These are phyloP conservation scores for Drosophila sp. DNA, from an alignment of 1,140 invertebrate genomes.

Conservation along the genomic window DNA sequence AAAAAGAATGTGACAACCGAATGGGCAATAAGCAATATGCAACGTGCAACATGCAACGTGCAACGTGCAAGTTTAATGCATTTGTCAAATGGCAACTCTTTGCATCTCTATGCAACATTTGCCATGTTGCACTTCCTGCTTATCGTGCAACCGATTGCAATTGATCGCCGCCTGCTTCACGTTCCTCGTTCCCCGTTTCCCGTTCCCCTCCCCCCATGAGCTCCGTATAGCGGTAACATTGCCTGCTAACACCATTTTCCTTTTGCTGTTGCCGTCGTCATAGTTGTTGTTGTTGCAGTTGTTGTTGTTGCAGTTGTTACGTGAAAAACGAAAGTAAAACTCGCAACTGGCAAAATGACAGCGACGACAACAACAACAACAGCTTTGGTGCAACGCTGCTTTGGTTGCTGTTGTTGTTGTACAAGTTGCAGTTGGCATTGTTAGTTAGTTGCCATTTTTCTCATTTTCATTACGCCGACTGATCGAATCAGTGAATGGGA, in stretches of 20 bases:
- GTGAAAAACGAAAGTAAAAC: slow-evolving; percentile 82
- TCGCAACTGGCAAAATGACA: slow-evolving; percentile 52
- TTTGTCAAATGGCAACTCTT: slow-evolving; percentile 39
- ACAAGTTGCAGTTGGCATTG: slow-evolving; percentile 74
- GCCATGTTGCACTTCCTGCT: slow-evolving; percentile 69
- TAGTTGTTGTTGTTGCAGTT: slow-evolving; percentile 3
- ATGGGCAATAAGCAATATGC: slow-evolving; percentile 25
- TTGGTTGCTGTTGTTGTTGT: slow-evolving; percentile 27
- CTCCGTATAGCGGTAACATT: slow-evolving; percentile 66
- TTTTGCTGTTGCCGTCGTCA: slow-evolving; percentile 53
- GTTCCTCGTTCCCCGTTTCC: no score
- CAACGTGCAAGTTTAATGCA: slow-evolving; percentile 57
- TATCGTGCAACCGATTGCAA: slow-evolving; percentile 55
- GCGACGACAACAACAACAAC: slow-evolving; percentile 37
- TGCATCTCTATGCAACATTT: slow-evolving; percentile 35
- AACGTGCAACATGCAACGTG: slow-evolving; percentile 48
- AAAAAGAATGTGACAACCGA: background rate
- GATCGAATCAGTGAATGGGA: slow-evolving; percentile 81
- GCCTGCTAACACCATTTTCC: slow-evolving; percentile 82
- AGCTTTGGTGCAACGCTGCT: slow-evolving; percentile 68
- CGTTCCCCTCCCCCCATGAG: background rate
- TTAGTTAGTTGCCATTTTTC: slow-evolving; percentile 69
- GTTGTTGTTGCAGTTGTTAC: slow-evolving; percentile 53
- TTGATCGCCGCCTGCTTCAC: slow-evolving; percentile 43
- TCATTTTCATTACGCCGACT: slow-evolving; percentile 73